Evolutionary conservation across 2,113 vertebrate species (phyloP), one percentile per base, ranked within the genome.

Genomic region (Sylvietta virens): DNA sequence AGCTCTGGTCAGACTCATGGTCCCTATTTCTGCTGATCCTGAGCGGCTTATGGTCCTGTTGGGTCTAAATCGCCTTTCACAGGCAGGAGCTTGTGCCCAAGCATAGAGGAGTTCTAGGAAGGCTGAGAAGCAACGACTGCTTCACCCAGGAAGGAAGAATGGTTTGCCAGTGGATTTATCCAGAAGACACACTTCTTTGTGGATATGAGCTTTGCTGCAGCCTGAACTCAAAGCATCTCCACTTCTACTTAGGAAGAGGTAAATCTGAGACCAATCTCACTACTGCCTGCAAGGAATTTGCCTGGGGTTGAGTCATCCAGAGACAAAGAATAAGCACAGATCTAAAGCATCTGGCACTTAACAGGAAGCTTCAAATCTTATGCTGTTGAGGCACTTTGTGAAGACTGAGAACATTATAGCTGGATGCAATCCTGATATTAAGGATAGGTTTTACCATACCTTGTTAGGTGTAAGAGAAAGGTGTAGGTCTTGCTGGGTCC

Each of bases 61-160:
- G 26, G 14, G 45, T 80, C 71, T 76, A 74, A 79, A 69, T 17
- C 1, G 0, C 71, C 39, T 83, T 72, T 73, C 67, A 47, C 30
- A 62, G 27, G 39, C 33, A 48, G 42, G 33, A 88, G 31, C 27
- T 37, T 47, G 15, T 54, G 81, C 65, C 50, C 1, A 2, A 26
- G 42, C 53, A 54, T 21, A 74, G 57, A 6, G 13, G 18, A 65
- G 47, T 33, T 72, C 50, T 58, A 58, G 50, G 48, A 83, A 73
- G 28, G 9, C 28, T 39, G 50, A 58, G 45, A 61, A 82, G 50
- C 1, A 13, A 39, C 0, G 0, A 30, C 35, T 47, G 37, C 60
- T 73, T 47, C 58, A 58, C 22, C 6, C 5, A 24, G 28, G 37
- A 85, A 66, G 40, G n/a, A 83, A 86, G 44, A 88, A 62, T 3